Evolutionary conservation across 2,797 vertebrate genomes (phyloP), one percentile per base, ranked within the genome.

Genomic region (Scomberomorus guttatus): DNA sequence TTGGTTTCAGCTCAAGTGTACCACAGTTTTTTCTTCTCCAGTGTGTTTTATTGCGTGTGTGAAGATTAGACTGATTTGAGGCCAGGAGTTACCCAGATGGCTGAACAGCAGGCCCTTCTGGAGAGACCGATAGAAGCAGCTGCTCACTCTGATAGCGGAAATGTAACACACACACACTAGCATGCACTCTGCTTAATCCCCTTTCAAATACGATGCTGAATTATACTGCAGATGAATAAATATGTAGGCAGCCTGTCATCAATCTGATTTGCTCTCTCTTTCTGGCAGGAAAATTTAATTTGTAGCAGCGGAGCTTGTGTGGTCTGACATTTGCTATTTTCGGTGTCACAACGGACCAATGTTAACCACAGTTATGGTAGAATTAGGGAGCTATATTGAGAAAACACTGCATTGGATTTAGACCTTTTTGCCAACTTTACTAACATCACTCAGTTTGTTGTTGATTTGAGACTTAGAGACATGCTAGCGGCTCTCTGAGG

Each of bases 21-120:
- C 63, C 56, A 71, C 58, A 63, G 46, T 50, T 69, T 80, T 60
- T 29, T 59, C 55, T 32, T 71, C 78, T 85, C 52, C 66, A 37
- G 79, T 52, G 9, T 91, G 79, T 90, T 87, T 92, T 88, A 88
- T 87, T 88, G 83, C 83, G 54, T 90, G 83, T 90, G 82, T 91
- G 87, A 88, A 91, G 92, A 91, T 93, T 89, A 93, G 91, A 92
- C 85, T 86, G 89, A 93, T 93, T 91, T 92, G 60, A 88, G 89
- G 89, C 89, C 92, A 94, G 92, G 82, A 92, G 93, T 93, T 89
- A 77, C 85, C 90, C 94, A 94, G 93, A 94, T 94, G 93, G 92
- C 89, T 84, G 88, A 94, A 91, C 94, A 93, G 92, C 92, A 93
- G 92, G 93, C 88, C 85, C 90, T 94, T 92, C 93, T 92, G 93